Base-by-base conservation (phyloP, 2,113 vertebrate genomes). In the Cavia porcellus region DNA sequence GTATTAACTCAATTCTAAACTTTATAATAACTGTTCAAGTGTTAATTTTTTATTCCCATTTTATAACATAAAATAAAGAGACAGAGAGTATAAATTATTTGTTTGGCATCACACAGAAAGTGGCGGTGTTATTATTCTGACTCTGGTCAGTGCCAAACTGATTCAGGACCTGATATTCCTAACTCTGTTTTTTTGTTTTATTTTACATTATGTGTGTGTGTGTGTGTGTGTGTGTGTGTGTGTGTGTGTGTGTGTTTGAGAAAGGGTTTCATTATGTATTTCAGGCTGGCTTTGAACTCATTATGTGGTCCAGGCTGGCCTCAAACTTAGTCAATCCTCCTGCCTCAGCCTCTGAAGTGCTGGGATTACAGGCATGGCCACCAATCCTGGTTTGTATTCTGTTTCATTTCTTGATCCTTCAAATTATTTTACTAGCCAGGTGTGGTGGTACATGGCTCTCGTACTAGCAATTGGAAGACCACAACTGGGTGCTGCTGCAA, bases 341-440 rank as follows among this genome's bases (percentile, higher is more conserved):
- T 70, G 14, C 66, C 35, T 70, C 66, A n/a, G 66, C 14, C 35
- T 70, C 66, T 17, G 32, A 70, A 70, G 66, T 70, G 66, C 66
- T 70, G 66, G 32, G 66, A 70, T 70, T n/a, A 70, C 15, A 70
- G 32, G 6, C 35, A 19, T 70, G 66, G 66, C 32, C 66, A 70
- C 35, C 32, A 75, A 14, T 66, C 28, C 38, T 70, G 42, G 42
- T 45, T 47, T 94, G 64, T 59, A 75, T 70, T 89, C 55, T 55
- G 9, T 83, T 93, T 96, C 57, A 77, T 94, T 96, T 92, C 92
- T 86, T 82, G 77, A 94, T 57, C 13, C 25, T 93, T 93, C 89
- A 77, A 82, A 91, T 70, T 94, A 79, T 79, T 94, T 22, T 59
- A 38, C 74, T 68, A 28, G 30, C 45, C 3, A 1, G 25, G 45